A percentile compares a stretch with the other conserved stretches of the same genome.
These are phyloP conservation scores for Nesidiocoris tenuis DNA, from an alignment of 2,888 invertebrate species.

Conservation along the genomic window DNA sequence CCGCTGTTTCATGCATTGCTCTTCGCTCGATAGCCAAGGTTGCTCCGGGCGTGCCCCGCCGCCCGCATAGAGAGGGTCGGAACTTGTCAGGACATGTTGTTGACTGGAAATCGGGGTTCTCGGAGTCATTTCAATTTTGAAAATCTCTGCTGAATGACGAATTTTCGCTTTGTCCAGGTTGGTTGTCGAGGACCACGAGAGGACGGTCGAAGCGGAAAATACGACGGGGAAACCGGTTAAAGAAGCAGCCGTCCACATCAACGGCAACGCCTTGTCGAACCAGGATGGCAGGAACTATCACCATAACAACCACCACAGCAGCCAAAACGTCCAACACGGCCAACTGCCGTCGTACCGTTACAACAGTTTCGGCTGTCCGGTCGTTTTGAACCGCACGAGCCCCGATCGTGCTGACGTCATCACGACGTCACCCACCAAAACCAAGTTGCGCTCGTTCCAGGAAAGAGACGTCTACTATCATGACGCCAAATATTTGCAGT, in stretches of 20 bases:
- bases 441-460: slow-evolving; percentile 12
- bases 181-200: slow-evolving; percentile 27
- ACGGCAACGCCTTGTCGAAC: slow-evolving; percentile 3
- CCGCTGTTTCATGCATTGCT: no score
- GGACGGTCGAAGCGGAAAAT: slow-evolving; percentile 13
- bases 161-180: no score
- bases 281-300: neutral
- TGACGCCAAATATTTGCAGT: slow-evolving; percentile 23
- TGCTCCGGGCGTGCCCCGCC: no score
- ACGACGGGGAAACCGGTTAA: neutral
- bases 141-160: no score
- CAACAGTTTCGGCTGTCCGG: neutral
- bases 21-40: no score
- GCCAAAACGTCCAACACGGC: neutral
- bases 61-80: no score
- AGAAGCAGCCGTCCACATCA: neutral
- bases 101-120: no score
- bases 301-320: neutral
- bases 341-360: neutral
- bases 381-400: neutral
- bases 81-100: no score
- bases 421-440: neutral
- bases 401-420: slow-evolving; percentile 4
- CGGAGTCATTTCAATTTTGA: no score
- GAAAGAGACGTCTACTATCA: slow-evolving; percentile 14